These are phyloP conservation scores for Aethes cnicana DNA, from an alignment of 2,888 invertebrate species.

Conservation along the genomic window DNA sequence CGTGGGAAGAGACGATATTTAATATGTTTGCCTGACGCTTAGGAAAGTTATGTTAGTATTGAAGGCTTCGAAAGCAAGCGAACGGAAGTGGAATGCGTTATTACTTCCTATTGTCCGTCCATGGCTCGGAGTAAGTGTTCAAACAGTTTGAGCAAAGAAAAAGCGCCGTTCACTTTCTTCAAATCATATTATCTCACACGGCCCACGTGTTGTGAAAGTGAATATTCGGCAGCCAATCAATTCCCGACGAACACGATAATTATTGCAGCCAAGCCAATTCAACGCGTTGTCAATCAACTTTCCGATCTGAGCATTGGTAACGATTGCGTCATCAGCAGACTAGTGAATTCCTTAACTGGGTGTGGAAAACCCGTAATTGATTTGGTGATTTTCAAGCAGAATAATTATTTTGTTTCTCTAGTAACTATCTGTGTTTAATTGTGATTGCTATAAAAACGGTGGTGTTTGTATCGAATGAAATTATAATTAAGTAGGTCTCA, in stretches of 20 bases:
- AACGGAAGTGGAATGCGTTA: conserved; percentile 29
- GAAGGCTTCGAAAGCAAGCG: conserved; percentile 24
- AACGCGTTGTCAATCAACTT: conserved; percentile 53
- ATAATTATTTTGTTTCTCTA: no score
- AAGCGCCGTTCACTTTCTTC: conserved; percentile 77
- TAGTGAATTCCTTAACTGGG: not conserved
- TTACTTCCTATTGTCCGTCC: conserved; percentile 30
- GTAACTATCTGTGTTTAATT: no score
- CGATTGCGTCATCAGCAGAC: conserved; percentile 16
- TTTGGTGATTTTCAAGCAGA: no score
- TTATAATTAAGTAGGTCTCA: no score
- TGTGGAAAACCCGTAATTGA: not conserved
- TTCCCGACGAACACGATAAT: conserved; percentile 49
- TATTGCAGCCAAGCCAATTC: conserved; percentile 51
- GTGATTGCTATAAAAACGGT: no score
- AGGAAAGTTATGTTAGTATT: conserved; percentile 19
- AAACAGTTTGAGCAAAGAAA: conserved; percentile 72
- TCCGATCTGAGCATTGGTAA: conserved; percentile 34
- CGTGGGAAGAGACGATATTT: conserved; percentile 15
- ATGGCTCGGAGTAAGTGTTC: conserved; percentile 40
- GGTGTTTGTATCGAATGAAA: no score
- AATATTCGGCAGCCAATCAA: conserved; percentile 51
- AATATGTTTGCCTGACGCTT: conserved; percentile 20
- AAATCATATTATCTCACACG: conserved; percentile 57
- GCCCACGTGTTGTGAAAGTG: conserved; percentile 71